Percentiles rank a stretch among this genome's conserved stretches.
Conservation (phyloP, 2,113 vertebrate genomes). For the Amia ocellicauda region DNA sequence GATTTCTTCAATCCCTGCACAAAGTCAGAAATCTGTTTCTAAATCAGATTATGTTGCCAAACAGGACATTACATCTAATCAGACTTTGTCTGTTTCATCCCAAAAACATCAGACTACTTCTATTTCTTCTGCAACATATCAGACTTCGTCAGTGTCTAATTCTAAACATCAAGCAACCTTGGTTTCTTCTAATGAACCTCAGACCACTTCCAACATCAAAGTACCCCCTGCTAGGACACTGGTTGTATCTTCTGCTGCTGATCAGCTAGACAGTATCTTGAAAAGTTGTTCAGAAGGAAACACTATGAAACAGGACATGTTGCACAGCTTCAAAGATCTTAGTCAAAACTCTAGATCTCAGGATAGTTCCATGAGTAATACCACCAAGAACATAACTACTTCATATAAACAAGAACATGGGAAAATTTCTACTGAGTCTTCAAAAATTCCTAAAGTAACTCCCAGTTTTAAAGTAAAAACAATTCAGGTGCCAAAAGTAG, state of each 20-base stretch:
- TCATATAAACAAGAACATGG: conserved; percentile 46
- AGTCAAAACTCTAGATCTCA: conserved; percentile 43
- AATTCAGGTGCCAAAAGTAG: conserved; percentile 54
- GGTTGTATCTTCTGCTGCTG: conserved; percentile 29
- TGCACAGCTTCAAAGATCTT: conserved; percentile 47
- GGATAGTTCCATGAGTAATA: conserved; percentile 53
- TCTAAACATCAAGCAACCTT: conserved; percentile 46
- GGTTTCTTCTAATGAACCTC: conserved; percentile 44
- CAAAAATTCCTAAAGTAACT: conserved; percentile 61
- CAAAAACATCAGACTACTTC: conserved; percentile 54
- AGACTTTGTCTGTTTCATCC: conserved; percentile 45
- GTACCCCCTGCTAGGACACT: conserved; percentile 35
- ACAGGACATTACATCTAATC: conserved; percentile 50
- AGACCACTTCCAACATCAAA: conserved; percentile 31
- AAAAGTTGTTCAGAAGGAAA: conserved; percentile 47
- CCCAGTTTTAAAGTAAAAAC: conserved; percentile 74
- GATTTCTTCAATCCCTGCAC: conserved; percentile 29
- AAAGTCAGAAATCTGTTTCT: conserved; percentile 39
- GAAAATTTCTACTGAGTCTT: conserved; percentile 40
- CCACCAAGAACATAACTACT: conserved; percentile 44
- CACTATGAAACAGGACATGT: conserved; percentile 44
- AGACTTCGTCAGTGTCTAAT: conserved; percentile 36
- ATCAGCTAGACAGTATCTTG: conserved; percentile 44
- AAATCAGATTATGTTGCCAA: conserved; percentile 40
- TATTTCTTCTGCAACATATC: conserved; percentile 48